Conservation (phyloP, 2,113 vertebrate species). For the Ammodytes marinus region DNA sequence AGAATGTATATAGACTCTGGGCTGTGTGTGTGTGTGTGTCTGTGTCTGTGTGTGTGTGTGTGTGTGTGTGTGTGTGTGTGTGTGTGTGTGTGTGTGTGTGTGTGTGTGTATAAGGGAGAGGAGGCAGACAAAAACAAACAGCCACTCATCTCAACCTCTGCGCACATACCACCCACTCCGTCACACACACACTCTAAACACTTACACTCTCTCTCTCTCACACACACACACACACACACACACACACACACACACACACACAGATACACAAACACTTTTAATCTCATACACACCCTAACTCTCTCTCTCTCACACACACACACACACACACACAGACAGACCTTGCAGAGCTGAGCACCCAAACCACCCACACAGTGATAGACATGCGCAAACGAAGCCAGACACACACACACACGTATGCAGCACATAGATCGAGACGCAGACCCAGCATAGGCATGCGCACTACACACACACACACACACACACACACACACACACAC, state of each 20-base stretch:
- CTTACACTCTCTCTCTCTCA: too few species aligned
- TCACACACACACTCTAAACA: too few species aligned
- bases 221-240: slow-evolving; percentile 11
- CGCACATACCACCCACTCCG: slow-evolving; percentile 67
- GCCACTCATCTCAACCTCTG: slow-evolving; percentile 73
- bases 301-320: slow-evolving; percentile 29
- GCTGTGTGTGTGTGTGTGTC: slow-evolving; percentile 46
- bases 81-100: slow-evolving; percentile 35
- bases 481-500: slow-evolving; percentile 32
- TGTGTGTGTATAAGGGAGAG: slow-evolving; percentile 24
- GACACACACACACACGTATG: slow-evolving; percentile 76
- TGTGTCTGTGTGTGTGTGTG: slow-evolving; percentile 47
- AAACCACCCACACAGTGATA: slow-evolving; percentile 78
- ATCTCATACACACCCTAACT: slow-evolving; percentile 23
- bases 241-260: slow-evolving; percentile 40
- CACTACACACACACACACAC: slow-evolving; percentile 56
- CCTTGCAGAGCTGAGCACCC: slow-evolving; percentile 71
- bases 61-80: slow-evolving; percentile 54
- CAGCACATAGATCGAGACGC: slow-evolving; percentile 76
- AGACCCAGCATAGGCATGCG: slow-evolving; percentile 65
- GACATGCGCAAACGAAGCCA: slow-evolving; percentile 73
- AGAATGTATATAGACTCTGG: neutral
- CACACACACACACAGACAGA: slow-evolving; percentile 40
- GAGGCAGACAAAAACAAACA: slow-evolving; percentile 82
- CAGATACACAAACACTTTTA: slow-evolving; percentile 6